These are phyloP conservation scores for Ectropis crepuscularia DNA, from an alignment of 2,888 invertebrate genomes.

Conservation along the genomic window DNA sequence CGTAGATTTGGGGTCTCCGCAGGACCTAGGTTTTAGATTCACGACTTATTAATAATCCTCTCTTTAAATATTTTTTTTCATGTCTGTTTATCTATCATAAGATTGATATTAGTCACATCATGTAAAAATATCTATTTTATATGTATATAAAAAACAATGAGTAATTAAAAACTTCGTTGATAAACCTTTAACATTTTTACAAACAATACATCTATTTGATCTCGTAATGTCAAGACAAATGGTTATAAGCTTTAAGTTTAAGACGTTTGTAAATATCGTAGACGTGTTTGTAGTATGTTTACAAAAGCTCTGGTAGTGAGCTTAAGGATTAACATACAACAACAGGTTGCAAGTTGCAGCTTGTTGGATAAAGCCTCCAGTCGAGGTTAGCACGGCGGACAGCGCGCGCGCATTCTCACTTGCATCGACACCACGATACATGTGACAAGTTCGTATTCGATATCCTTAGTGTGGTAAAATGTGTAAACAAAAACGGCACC, in stretches of 20 bases:
- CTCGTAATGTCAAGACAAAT: constrained; percentile 32
- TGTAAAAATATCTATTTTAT: too few species aligned
- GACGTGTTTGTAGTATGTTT: constrained; percentile 62
- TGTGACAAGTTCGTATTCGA: constrained; percentile 35
- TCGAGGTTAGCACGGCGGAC: constrained; percentile 71
- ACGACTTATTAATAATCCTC: too few species aligned
- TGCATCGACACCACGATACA: constrained; percentile 46
- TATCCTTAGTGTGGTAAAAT: constrained; percentile 26
- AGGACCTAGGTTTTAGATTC: too few species aligned
- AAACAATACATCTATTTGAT: constrained; percentile 21
- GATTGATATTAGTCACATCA: too few species aligned
- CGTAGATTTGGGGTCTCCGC: too few species aligned
- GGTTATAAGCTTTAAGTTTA: constrained; percentile 41
- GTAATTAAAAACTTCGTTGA: neutral
- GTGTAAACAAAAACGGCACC: constrained; percentile 36
- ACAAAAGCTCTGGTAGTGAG: constrained; percentile 67
- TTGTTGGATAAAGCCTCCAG: constrained; percentile 76
- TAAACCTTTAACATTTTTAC: constrained; percentile 1
- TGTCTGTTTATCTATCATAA: too few species aligned
- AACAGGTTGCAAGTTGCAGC: constrained; percentile 75
- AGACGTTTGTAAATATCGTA: constrained; percentile 44
- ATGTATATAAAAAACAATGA: too few species aligned
- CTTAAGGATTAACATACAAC: constrained; percentile 74
- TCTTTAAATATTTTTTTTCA: too few species aligned
- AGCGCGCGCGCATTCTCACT: constrained; percentile 72